These are phyloP conservation scores for Ibidorhyncha struthersii DNA, from an alignment of 2,113 vertebrate species.

Conservation along the genomic window DNA sequence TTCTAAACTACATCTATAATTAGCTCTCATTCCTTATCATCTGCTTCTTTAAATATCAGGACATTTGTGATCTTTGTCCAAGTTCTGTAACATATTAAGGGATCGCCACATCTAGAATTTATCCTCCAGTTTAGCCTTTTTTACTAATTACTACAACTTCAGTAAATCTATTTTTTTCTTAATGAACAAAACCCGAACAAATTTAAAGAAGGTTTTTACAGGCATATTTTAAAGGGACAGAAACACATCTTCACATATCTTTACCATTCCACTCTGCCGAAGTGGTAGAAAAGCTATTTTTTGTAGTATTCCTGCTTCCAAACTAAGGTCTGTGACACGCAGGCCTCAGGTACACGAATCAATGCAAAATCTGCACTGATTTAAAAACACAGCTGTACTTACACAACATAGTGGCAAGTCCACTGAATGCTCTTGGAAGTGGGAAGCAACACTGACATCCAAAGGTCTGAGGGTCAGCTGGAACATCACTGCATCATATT, in stretches of 20 bases:
- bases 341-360: neutral
- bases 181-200: neutral
- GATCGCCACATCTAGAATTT: neutral
- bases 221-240: neutral
- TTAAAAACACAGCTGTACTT: neutral
- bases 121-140: neutral
- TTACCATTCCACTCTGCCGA: neutral
- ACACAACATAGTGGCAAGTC: rapidly evolving
- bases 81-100: neutral
- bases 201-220: neutral
- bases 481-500: neutral
- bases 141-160: neutral
- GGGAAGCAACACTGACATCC: neutral
- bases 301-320: neutral
- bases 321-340: neutral
- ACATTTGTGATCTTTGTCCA: neutral
- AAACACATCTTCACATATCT: neutral
- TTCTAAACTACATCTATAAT: neutral
- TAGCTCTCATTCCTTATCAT: neutral
- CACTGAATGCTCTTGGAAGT: neutral
- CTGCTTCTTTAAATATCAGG: neutral
- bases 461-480: neutral
- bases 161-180: neutral
- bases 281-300: neutral
- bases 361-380: neutral